phyloP scores from a whole-genome alignment of 2,113 vertebrate species.

The Apodemus speciosus region DNA sequence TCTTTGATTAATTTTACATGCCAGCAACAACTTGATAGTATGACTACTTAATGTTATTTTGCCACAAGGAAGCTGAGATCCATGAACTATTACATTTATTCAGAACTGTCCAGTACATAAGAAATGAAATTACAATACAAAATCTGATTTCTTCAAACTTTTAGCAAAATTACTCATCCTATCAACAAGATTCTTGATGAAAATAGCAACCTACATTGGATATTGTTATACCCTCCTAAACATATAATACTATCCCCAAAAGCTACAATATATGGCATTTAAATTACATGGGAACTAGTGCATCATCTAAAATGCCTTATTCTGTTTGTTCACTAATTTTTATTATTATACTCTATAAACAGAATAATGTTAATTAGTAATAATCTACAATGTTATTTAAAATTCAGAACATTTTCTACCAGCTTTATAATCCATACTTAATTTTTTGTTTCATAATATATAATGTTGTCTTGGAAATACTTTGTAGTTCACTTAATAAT shows the following conservation, averaged over 20 bases:
- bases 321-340: not conserved
- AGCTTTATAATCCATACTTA: slow-evolving; percentile 25
- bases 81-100: slow-evolving; percentile 11
- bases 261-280: not conserved
- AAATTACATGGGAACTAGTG: not conserved
- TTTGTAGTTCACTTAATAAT: slow-evolving; percentile 54
- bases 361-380: not conserved
- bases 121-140: slow-evolving; percentile 7
- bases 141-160: not conserved
- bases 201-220: not conserved
- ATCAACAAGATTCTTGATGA: slow-evolving; percentile 31
- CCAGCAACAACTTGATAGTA: not conserved
- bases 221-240: not conserved
- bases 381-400: slow-evolving; percentile 39
- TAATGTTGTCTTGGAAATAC: not conserved
- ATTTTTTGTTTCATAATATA: slow-evolving; percentile 32
- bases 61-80: not conserved
- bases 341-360: not conserved
- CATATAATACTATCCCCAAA: not conserved
- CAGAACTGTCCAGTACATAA: not conserved
- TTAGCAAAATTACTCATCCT: not conserved
- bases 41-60: not conserved
- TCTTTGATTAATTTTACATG: slow-evolving; percentile 1
- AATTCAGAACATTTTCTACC: slow-evolving; percentile 7
- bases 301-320: not conserved